Evolutionary conservation across 2,888 invertebrate genomes (phyloP).

Genomic region (Pheosia tremula): DNA sequence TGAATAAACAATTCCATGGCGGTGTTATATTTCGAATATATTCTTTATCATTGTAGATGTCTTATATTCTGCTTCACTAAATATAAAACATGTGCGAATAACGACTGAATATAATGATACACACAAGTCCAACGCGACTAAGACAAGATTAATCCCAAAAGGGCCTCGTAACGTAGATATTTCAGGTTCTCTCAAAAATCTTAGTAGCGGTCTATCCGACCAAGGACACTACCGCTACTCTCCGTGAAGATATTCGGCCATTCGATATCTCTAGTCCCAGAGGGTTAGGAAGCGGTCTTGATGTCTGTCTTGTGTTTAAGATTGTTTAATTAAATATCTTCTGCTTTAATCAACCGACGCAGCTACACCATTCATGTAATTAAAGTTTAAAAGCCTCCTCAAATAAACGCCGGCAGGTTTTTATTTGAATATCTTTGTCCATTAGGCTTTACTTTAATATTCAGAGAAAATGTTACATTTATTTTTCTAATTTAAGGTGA

Average conservation of each 20-base stretch:
- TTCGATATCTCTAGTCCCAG: slow-evolving; percentile 55
- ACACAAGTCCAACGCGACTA: slow-evolving; percentile 22
- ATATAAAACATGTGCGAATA: neutral
- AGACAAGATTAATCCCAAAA: slow-evolving; percentile 46
- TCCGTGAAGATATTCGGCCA: slow-evolving; percentile 54
- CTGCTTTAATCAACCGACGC: slow-evolving; percentile 53
- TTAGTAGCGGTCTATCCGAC: slow-evolving; percentile 48
- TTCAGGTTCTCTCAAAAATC: slow-evolving; percentile 45
- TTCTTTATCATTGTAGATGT: neutral
- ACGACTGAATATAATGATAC: slow-evolving; percentile 12
- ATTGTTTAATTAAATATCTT: slow-evolving; percentile 62
- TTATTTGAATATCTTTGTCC: slow-evolving; percentile 22
- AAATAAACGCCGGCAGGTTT: slow-evolving; percentile 29
- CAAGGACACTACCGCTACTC: slow-evolving; percentile 32
- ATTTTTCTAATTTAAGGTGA: neutral
- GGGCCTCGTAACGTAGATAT: slow-evolving; percentile 29
- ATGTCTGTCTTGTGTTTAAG: slow-evolving; percentile 57
- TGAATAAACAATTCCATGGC: too few relatives aligned
- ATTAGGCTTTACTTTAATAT: slow-evolving; percentile 11
- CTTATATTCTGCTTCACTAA: neutral
- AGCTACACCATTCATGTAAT: slow-evolving; percentile 44
- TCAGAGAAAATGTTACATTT: slow-evolving; percentile 3
- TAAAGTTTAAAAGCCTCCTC: slow-evolving; percentile 42
- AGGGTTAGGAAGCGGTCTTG: slow-evolving; percentile 55
- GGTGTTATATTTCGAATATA: neutral